Percentiles rank a stretch among this genome's conserved stretches.
These are phyloP conservation scores for Xenopus tropicalis DNA, from an alignment of 2,113 vertebrate genomes.

Conservation along the genomic window UCB_Xtro_10.0 CM004444.2:752001-752500, in stretches of 20 bases:
- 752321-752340: constrained; percentile 28
- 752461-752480: constrained; percentile 6
- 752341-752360: constrained; percentile 10
- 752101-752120: not conserved
- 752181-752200: not conserved
- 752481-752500: not conserved
- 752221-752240: constrained; percentile 8
- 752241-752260: constrained; percentile 18
- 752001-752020: not conserved
- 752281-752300: constrained; percentile 29
- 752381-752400: not conserved
- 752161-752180: not conserved
- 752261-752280: constrained; percentile 9
- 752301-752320: constrained; percentile 1
- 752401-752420: not conserved
- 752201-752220: not conserved
- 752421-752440: not conserved
- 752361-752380: fast-evolving
- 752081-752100: not conserved
- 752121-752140: not conserved
- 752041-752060: not conserved
- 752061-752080: not conserved
- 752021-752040: not conserved
- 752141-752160: not conserved
- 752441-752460: constrained; percentile 1